Base-by-base conservation (phyloP, 2,113 vertebrate genomes). In the Camarhynchus parvulus region DNA sequence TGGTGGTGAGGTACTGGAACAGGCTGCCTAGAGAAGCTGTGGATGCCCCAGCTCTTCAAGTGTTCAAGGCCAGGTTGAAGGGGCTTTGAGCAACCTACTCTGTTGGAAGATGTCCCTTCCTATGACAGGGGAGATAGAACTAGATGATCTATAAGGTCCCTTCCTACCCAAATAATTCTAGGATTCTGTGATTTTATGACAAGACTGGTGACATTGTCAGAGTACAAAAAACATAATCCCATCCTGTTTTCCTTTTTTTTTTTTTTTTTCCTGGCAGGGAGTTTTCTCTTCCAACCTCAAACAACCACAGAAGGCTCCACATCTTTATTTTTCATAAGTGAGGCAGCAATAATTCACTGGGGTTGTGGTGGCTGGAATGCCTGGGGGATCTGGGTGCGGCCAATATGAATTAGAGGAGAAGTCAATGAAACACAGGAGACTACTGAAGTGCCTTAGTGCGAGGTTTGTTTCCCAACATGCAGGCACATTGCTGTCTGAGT, bases 321-420 rank as follows among this genome's bases (percentile, higher is more conserved):
- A 33, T 72, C n/a, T 83, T 68, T 59, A 49, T 41, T 94, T 91
- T 87, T 82, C 59, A 15, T 75, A 66, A 95, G 17, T 44, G 53
- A 87, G 47, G 73, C 46, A 94, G 61, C 64, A 89, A 13, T 46
- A 76, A 69, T 58, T 72, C 21, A 31, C 46, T 50, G 75, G 44
- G n/a, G 42, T 46, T 69, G 62, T 41, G 80, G 58, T 42, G 37
- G 49, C 52, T 67, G 64, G 47, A 78, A 61, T 42, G 63, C 28
- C 64, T 72, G 44, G 28, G 37, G 53, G 62, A 84, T 69, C 46
- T 75, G 83, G 66, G 56, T 85, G 44, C 0, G 3, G n/a, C 30
- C 20, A 84, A 37, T 73, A 44, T 28, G 47, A 95, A 81, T 77
- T 73, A 90, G 85, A 56, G 56, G 35, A 96, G 47, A 95, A 90